Evolutionary conservation across 2,113 vertebrate genomes (phyloP).

Genomic region (Calypte anna): DNA sequence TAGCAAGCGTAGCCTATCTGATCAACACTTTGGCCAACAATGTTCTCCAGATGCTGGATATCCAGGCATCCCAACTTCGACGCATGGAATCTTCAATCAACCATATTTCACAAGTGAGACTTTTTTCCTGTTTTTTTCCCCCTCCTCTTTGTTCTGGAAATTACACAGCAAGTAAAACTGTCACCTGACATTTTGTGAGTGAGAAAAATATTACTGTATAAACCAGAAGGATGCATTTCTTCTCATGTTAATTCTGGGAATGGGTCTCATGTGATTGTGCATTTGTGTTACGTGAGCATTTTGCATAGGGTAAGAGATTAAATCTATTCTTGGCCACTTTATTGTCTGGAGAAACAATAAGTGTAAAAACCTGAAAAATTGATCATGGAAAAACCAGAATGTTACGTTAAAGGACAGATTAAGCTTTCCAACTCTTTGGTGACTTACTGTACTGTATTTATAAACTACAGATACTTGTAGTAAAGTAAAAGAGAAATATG

Average conservation of each 20-base stretch:
- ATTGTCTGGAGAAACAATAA: neutral
- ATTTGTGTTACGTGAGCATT: neutral
- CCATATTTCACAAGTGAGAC: conserved; percentile 95
- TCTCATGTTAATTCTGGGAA: neutral
- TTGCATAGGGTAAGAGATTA: neutral
- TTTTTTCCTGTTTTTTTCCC: neutral
- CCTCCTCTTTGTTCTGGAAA: neutral
- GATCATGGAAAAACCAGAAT: neutral
- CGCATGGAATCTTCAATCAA: conserved; percentile 99
- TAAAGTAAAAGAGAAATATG: neutral
- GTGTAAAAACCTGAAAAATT: neutral
- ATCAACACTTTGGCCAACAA: conserved; percentile 99
- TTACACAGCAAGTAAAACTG: neutral
- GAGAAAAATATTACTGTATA: neutral
- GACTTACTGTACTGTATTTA: neutral
- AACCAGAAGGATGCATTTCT: neutral
- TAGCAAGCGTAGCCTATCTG: conserved; percentile 98
- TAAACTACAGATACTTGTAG: neutral
- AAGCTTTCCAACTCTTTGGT: neutral
- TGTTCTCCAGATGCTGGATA: conserved; percentile 98
- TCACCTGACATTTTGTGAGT: neutral
- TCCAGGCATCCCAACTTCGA: conserved; percentile 96
- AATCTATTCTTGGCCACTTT: neutral
- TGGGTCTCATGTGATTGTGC: neutral
- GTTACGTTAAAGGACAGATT: neutral